Evolutionary conservation across 2,797 vertebrate genomes (phyloP).

Genomic region (Leptodactylus fallax): DNA sequence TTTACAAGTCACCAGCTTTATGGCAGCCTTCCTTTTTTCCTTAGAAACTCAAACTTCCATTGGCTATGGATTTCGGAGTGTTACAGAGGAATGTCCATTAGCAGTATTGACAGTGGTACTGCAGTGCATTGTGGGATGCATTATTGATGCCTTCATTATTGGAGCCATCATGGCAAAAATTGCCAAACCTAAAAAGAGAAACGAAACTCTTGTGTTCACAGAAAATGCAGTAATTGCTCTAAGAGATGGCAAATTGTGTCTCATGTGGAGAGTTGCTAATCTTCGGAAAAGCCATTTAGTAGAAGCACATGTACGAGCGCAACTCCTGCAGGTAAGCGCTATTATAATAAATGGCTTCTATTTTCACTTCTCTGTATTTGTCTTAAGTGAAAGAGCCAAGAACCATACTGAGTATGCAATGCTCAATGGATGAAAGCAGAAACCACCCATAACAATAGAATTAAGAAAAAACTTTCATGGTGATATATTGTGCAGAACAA

Average conservation of each 20-base stretch:
- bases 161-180: conserved; percentile 95
- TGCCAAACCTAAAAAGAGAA: conserved; percentile 95
- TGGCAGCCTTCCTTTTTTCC: conserved; percentile 92
- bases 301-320: conserved; percentile 91
- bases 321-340: conserved; percentile 84
- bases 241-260: conserved; percentile 88
- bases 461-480: too few species aligned
- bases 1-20: conserved; percentile 89
- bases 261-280: conserved; percentile 95
- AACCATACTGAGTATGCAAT: background rate
- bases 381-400: background rate
- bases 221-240: conserved; percentile 87
- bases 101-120: conserved; percentile 89
- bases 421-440: background rate
- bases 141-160: conserved; percentile 94
- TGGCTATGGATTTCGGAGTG: conserved; percentile 90
- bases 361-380: background rate
- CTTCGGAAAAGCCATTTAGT: conserved; percentile 91
- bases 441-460: background rate
- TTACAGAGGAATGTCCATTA: conserved; percentile 91
- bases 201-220: conserved; percentile 89
- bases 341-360: background rate
- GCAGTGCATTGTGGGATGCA: conserved; percentile 94
- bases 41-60: conserved; percentile 87
- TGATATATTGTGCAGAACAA: too few species aligned